A percentile compares a stretch with the other conserved stretches of the same genome.
These are phyloP conservation scores for Illadopsis cleaveri DNA, from an alignment of 2,113 vertebrate species.

Conservation along the genomic window DNA sequence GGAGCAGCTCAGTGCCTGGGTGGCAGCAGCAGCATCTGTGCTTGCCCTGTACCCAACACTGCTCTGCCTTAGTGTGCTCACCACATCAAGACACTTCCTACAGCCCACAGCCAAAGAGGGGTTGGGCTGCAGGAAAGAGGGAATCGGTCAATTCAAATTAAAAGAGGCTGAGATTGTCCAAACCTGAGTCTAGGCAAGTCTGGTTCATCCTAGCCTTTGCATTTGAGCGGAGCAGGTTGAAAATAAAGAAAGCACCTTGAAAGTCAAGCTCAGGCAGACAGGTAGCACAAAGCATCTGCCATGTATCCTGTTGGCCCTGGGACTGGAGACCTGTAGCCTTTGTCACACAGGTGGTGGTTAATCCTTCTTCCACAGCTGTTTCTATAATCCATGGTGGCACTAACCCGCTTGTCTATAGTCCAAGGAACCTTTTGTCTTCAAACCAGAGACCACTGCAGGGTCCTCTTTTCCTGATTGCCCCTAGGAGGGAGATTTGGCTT, in stretches of 20 bases:
- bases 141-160: accelerated
- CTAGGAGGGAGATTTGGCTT: constrained; percentile 30
- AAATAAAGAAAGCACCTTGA: not conserved
- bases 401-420: constrained; percentile 4
- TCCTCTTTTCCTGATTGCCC: not conserved
- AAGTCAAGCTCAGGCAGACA: not conserved
- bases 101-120: not conserved
- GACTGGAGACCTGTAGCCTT: not conserved
- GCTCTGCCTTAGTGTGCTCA: not conserved
- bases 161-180: not conserved
- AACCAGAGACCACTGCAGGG: not conserved
- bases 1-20: not conserved
- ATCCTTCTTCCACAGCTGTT: constrained; percentile 22
- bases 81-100: not conserved
- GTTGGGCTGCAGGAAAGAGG: not conserved
- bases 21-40: not conserved
- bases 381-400: not conserved
- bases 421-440: constrained; percentile 26
- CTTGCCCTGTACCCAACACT: not conserved
- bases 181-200: not conserved
- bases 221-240: accelerated
- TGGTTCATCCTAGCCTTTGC: not conserved
- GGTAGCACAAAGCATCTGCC: not conserved
- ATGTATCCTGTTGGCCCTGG: not conserved
- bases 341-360: constrained; percentile 11